Evolutionary conservation across 1,140 invertebrate genomes (phyloP), one percentile per base, ranked within the genome.

Genomic region (Pogonomyrmex barbatus): DNA sequence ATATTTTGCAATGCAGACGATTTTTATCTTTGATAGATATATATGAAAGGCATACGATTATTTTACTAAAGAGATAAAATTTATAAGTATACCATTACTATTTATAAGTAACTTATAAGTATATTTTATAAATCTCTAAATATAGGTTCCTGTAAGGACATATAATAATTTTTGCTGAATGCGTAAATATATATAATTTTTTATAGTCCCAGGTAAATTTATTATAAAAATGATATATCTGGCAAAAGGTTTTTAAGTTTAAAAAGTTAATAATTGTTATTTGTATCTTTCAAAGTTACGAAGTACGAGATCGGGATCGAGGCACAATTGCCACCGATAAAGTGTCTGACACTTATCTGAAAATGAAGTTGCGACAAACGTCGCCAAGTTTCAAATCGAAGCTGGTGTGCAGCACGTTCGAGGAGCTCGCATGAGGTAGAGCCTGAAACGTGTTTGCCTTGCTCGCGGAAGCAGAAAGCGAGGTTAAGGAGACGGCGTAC

Each of bases 371-470:
- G 42, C 79, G 68, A 83, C 47, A 17, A 81, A 70, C 63, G 67
- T 67, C 50, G 42, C 45, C 33, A 54, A 39, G 39, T 73, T 79
- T 86, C 42, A 42, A 79, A 58, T 52, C 30, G 14, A n/a, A 47
- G 9, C 39, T 42, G 36, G 42, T 56, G 85, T 33, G 56, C 78
- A 71, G 58, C 47, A 54, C 14, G 10, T 56, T 36, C 17, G 54
- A 83, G 39, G 33, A 42, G 30, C 62, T 52, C 30, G 24, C 36
- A 58, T 33, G 42, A 56, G 24, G 17, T 62, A 68, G 45, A 73
- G 54, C 50, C 36, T 50, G 82, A 86, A 68, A 86, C 70, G 78
- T 82, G 76, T 88, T 89, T 89, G 68, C 50, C 56, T 82, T 88
- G 75, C 39, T 58, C 39, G 47, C 67, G 36, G 58, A 56, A 81